Percentiles rank a stretch among this genome's conserved stretches.
These are phyloP conservation scores for Listronotus oregonensis DNA, from an alignment of 1,140 invertebrate species.

Conservation along the genomic window DNA sequence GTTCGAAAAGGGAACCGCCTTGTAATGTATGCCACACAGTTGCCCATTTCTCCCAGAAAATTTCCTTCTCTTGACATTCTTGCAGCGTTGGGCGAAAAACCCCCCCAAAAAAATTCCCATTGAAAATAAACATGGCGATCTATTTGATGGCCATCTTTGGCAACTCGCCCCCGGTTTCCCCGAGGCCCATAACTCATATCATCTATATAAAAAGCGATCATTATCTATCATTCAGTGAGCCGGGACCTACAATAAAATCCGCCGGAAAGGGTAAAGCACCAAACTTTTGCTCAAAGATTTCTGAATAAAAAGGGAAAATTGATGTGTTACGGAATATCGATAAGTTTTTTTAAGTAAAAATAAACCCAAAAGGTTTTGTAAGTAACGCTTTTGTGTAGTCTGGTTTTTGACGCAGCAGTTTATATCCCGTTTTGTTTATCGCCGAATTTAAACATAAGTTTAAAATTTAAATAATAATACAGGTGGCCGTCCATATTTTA, in stretches of 20 bases:
- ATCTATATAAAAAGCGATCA: conserved; percentile 51
- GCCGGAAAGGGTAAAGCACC: conserved; percentile 15
- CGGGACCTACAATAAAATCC: conserved; percentile 38
- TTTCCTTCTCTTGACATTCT: conserved; percentile 35
- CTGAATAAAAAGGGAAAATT: not conserved
- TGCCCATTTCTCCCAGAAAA: no score
- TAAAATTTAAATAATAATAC: no score
- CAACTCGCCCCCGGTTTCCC: conserved; percentile 52
- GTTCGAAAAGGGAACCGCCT: no score
- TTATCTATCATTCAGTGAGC: conserved; percentile 36
- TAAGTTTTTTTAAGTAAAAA: not conserved
- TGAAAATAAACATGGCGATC: conserved; percentile 35
- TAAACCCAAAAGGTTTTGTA: not conserved
- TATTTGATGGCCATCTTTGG: conserved; percentile 55
- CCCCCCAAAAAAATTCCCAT: conserved; percentile 12
- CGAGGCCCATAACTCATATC: conserved; percentile 55
- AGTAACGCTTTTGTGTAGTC: no score
- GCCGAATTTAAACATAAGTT: no score
- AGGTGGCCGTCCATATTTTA: no score
- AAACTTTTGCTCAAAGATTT: conserved; percentile 3
- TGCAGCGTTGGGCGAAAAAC: conserved; percentile 11
- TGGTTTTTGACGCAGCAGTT: no score
- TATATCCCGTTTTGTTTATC: no score
- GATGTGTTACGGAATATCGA: not conserved
- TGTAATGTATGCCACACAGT: no score